These are phyloP conservation scores for Cataglyphis livida DNA, from an alignment of 2,888 invertebrate species.

Conservation along the genomic window DNA sequence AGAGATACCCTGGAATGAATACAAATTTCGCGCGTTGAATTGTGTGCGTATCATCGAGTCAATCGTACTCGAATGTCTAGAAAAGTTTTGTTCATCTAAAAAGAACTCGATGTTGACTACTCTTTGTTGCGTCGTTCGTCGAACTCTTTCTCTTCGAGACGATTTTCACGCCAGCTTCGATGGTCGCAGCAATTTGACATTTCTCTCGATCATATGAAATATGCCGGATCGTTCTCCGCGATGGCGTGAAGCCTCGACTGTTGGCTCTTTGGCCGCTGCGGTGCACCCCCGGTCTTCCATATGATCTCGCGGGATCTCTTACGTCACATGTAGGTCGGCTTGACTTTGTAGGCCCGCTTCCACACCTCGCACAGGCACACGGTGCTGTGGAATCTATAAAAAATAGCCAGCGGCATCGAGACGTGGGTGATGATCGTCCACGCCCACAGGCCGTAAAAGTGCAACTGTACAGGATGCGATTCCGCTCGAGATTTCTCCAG, in stretches of 20 bases:
- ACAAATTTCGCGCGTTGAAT: neutral
- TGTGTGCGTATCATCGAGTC: neutral
- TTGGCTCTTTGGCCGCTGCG: conserved; percentile 78
- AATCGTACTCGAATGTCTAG: conserved; percentile 15
- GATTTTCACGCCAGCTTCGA: neutral
- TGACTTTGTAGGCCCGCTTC: conserved; percentile 97
- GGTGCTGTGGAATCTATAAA: conserved; percentile 97
- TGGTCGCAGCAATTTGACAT: conserved; percentile 14
- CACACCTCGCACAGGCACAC: conserved; percentile 98
- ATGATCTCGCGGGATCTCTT: conserved; percentile 78
- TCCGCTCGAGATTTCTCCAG: conserved; percentile 96
- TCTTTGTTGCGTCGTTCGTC: neutral
- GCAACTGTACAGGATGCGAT: conserved; percentile 95
- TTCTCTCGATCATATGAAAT: conserved; percentile 78
- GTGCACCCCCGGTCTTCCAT: conserved; percentile 67
- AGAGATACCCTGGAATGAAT: conserved; percentile 25
- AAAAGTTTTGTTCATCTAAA: conserved; percentile 19
- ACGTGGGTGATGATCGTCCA: conserved; percentile 98
- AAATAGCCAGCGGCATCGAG: conserved; percentile 96
- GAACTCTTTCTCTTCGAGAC: neutral
- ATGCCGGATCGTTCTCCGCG: conserved; percentile 81
- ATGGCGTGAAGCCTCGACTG: conserved; percentile 81
- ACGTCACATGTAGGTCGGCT: conserved; percentile 93
- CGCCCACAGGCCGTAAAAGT: conserved; percentile 97
- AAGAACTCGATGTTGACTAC: conserved; percentile 1